Percentiles rank a stretch among this genome's conserved stretches.
phyloP scores from a whole-genome alignment of 1,140 invertebrate species.

The Ceratitis capitata region DNA sequence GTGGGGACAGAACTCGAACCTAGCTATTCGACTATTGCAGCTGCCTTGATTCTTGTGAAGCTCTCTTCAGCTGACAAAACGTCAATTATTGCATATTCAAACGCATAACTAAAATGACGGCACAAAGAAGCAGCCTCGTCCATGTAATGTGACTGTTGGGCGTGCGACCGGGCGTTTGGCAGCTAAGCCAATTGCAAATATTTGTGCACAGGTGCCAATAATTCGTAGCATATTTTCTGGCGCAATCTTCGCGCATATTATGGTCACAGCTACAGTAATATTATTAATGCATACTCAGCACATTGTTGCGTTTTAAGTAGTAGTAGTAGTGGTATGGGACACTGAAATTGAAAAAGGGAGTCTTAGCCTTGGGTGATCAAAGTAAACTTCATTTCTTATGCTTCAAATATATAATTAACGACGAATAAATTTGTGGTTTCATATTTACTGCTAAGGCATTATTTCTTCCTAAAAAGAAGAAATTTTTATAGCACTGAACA shows the following conservation, averaged over 20 bases:
- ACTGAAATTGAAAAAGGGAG: neutral
- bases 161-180: neutral
- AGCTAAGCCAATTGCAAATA: neutral
- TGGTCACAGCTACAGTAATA: too few species aligned
- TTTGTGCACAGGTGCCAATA: slow-evolving; percentile 40
- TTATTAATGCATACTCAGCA: neutral
- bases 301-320: neutral
- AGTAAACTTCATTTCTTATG: neutral
- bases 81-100: too few species aligned
- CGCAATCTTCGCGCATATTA: neutral
- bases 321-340: neutral
- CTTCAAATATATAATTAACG: neutral
- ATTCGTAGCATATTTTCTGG: slow-evolving; percentile 21
- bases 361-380: neutral
- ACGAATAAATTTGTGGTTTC: neutral
- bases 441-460: neutral
- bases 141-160: too few species aligned
- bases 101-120: too few species aligned
- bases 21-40: too few species aligned
- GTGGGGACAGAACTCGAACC: too few species aligned
- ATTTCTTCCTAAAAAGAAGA: neutral
- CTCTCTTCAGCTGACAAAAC: too few species aligned
- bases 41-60: too few species aligned
- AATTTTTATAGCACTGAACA: neutral
- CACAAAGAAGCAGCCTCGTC: too few species aligned